These are phyloP conservation scores for Pseudochirops cupreus DNA, from an alignment of 2,797 vertebrate species.

Conservation along the genomic window DNA sequence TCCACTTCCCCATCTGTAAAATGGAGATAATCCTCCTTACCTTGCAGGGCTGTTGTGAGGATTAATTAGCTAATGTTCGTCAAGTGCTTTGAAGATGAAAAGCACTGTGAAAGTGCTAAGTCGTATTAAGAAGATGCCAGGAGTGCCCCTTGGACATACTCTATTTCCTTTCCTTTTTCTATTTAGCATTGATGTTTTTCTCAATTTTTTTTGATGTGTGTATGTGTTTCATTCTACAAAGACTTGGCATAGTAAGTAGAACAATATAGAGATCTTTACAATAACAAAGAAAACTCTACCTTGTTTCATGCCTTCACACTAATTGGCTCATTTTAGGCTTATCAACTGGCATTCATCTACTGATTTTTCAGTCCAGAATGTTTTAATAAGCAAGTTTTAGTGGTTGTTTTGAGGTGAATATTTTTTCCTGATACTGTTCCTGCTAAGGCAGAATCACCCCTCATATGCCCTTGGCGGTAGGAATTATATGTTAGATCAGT, in stretches of 20 bases:
- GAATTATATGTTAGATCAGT: neutral
- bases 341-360: constrained; percentile 68
- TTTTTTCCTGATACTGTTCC: constrained; percentile 29
- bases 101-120: constrained; percentile 67
- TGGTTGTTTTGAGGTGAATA: constrained; percentile 42
- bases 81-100: constrained; percentile 80
- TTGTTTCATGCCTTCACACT: constrained; percentile 57
- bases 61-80: constrained; percentile 78
- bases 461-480: neutral
- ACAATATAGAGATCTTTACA: neutral
- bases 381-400: constrained; percentile 61
- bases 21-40: constrained; percentile 78
- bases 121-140: constrained; percentile 57
- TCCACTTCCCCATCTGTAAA: constrained; percentile 74
- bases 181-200: constrained; percentile 24
- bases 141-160: constrained; percentile 40
- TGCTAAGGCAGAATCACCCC: neutral
- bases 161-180: constrained; percentile 36
- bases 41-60: constrained; percentile 70
- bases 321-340: constrained; percentile 54
- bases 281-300: constrained; percentile 47
- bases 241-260: constrained; percentile 1
- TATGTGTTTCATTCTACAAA: constrained; percentile 51
- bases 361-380: constrained; percentile 48
- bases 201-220: constrained; percentile 39